Conservation (phyloP, 2,797 vertebrate species). For the Sebastes kiyomatsui region DNA sequence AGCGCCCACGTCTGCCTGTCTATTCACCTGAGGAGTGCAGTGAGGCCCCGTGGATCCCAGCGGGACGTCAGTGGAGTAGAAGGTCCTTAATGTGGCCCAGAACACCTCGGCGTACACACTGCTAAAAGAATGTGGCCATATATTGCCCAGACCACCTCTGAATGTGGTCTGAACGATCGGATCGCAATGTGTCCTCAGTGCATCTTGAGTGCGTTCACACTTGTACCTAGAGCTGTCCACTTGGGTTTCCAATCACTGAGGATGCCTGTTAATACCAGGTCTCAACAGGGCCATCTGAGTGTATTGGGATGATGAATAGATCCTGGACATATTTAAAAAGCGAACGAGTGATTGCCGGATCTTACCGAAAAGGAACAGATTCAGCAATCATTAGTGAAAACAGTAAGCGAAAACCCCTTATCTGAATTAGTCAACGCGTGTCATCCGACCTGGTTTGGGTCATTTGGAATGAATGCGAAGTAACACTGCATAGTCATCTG, state of each 20-base stretch:
- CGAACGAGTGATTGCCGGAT: not conserved
- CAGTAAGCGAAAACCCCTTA: not conserved
- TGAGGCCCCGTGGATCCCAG: too few relatives aligned
- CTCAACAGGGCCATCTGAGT: too few relatives aligned
- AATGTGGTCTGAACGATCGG: not conserved
- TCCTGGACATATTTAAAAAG: not conserved
- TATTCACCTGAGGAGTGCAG: too few relatives aligned
- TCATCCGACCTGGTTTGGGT: not conserved
- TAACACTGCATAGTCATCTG: not conserved
- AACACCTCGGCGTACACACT: too few relatives aligned
- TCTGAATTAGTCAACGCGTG: not conserved
- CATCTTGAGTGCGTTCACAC: not conserved
- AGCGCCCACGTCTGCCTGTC: too few relatives aligned
- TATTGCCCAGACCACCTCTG: too few relatives aligned
- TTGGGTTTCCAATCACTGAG: not conserved
- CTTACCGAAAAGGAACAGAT: not conserved
- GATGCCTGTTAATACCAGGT: not conserved
- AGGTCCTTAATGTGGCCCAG: too few relatives aligned
- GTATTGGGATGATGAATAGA: too few relatives aligned
- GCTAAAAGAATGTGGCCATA: too few relatives aligned
- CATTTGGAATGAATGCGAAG: not conserved
- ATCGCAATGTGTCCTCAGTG: not conserved
- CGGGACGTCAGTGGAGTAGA: too few relatives aligned
- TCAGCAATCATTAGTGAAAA: not conserved
- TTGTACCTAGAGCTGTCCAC: not conserved